These are phyloP conservation scores for Ennomos erosarius DNA, from an alignment of 2,888 invertebrate genomes.

Conservation along the genomic window DNA sequence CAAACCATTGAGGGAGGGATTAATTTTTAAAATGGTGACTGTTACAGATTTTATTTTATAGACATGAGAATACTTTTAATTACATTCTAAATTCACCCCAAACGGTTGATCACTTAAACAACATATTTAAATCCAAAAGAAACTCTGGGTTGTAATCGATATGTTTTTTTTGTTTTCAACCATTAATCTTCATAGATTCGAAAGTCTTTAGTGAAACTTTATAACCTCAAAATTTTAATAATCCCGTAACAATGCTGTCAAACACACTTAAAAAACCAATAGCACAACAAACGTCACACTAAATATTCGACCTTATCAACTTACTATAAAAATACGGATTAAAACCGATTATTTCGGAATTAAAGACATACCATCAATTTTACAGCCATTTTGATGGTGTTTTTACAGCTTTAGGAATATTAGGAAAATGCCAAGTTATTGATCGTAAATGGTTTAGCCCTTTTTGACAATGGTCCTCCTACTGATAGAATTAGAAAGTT, in stretches of 20 bases:
- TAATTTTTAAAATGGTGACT: constrained; percentile 13
- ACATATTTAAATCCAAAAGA: no score
- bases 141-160: no score
- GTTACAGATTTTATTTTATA: no score
- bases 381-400: constrained; percentile 26
- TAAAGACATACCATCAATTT: constrained; percentile 27
- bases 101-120: no score
- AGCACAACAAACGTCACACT: constrained; percentile 16
- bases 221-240: neutral
- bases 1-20: constrained; percentile 11
- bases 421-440: constrained; percentile 25
- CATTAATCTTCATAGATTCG: no score
- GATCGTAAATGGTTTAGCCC: constrained; percentile 26
- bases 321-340: constrained; percentile 14
- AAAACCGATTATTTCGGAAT: constrained; percentile 26
- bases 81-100: no score
- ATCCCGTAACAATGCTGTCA: constrained; percentile 19
- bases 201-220: constrained; percentile 3
- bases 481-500: constrained; percentile 6
- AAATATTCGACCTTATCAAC: constrained; percentile 21
- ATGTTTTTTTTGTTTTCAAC: neutral
- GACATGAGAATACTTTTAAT: neutral
- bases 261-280: constrained; percentile 15
- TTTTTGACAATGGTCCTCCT: constrained; percentile 9
- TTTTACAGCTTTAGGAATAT: constrained; percentile 28